These are phyloP conservation scores for Drosophila pandora DNA, from an alignment of 1,140 invertebrate genomes.

Conservation along the genomic window DNA sequence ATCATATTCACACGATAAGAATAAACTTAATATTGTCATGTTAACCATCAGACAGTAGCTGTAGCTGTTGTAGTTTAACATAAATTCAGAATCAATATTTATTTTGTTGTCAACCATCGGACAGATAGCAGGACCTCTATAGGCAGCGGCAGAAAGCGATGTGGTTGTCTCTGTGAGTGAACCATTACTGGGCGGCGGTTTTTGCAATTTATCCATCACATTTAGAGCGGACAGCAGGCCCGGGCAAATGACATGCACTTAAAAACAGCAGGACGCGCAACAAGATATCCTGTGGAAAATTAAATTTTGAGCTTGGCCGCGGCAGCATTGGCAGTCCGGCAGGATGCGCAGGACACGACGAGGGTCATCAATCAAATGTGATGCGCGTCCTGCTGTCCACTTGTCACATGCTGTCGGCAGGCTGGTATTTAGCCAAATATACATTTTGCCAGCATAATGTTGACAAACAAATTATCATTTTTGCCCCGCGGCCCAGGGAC, in stretches of 20 bases:
- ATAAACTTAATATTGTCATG: not conserved
- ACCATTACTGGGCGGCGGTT: constrained; percentile 14
- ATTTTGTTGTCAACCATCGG: not conserved
- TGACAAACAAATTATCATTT: constrained; percentile 77
- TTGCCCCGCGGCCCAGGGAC: not conserved
- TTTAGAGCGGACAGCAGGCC: constrained; percentile 20
- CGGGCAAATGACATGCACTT: constrained; percentile 45
- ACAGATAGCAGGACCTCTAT: not conserved
- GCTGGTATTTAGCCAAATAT: constrained; percentile 57
- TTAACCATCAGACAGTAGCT: not conserved
- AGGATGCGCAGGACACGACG: not conserved
- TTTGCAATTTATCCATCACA: constrained; percentile 43
- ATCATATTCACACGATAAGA: constrained; percentile 4
- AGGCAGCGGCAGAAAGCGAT: not conserved
- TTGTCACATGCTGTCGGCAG: constrained; percentile 27
- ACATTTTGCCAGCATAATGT: constrained; percentile 64
- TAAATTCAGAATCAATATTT: not conserved
- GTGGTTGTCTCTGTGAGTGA: not conserved
- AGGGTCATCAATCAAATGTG: constrained; percentile 72
- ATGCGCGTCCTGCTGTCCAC: constrained; percentile 23
- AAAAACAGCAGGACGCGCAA: constrained; percentile 57
- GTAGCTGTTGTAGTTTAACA: not conserved
- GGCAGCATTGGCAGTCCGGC: not conserved
- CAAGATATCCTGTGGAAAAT: constrained; percentile 69
- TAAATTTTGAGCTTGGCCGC: constrained; percentile 47